Percentiles rank a stretch among this genome's conserved stretches.
Conservation (phyloP, 2,797 vertebrate species). For the Artibeus lituratus region DNA sequence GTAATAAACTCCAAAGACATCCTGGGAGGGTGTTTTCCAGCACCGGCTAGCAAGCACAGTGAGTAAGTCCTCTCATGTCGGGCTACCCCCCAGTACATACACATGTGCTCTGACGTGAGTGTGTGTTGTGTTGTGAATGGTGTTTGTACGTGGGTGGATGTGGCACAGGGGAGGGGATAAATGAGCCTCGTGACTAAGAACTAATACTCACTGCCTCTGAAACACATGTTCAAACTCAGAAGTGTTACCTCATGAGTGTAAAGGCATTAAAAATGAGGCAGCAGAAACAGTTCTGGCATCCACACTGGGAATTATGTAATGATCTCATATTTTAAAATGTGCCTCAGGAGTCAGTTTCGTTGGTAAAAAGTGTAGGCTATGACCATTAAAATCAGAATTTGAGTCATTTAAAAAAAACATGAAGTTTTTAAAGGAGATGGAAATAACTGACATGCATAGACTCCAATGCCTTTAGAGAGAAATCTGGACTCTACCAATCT, state of each 20-base stretch:
- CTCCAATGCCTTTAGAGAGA: neutral
- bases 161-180: neutral
- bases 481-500: neutral
- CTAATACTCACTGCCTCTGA: slow-evolving; percentile 5
- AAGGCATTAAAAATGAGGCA: slow-evolving; percentile 10
- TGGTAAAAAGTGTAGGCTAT: neutral
- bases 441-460: neutral
- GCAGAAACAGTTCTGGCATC: neutral
- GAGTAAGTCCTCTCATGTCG: neutral
- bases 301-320: neutral
- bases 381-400: neutral
- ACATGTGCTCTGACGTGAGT: neutral
- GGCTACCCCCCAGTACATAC: neutral
- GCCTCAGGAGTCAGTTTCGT: slow-evolving; percentile 11
- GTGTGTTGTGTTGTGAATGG: neutral
- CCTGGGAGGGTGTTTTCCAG: neutral
- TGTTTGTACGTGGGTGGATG: neutral
- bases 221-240: neutral
- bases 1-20: neutral
- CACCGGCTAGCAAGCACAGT: neutral
- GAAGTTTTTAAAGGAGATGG: neutral
- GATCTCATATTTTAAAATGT: slow-evolving; percentile 27
- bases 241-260: neutral
- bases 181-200: neutral
- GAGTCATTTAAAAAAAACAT: neutral